These are phyloP conservation scores for Calycopis cecrops DNA, from an alignment of 1,140 invertebrate species.

Conservation along the genomic window DNA sequence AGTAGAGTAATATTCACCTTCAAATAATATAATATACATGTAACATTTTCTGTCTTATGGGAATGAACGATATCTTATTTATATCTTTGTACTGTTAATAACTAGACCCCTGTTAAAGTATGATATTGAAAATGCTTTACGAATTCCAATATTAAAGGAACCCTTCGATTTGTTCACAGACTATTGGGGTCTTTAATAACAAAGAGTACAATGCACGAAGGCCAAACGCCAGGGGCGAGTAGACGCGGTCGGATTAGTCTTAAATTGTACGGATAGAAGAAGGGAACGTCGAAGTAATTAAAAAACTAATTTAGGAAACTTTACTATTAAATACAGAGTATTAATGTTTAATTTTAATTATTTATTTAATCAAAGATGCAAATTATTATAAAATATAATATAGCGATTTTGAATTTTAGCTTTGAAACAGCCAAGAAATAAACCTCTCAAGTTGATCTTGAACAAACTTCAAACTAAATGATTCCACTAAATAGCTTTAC, in stretches of 20 bases:
- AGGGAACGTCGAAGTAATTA: constrained; percentile 53
- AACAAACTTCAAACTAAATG: too few relatives aligned
- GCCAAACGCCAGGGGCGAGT: constrained; percentile 42
- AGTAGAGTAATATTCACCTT: background rate
- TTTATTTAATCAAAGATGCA: too few relatives aligned
- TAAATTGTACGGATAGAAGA: constrained; percentile 56
- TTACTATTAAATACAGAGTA: constrained; percentile 15
- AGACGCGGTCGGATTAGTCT: constrained; percentile 49
- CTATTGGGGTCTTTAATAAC: constrained; percentile 50
- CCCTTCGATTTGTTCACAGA: constrained; percentile 37
- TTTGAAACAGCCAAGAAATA: too few relatives aligned
- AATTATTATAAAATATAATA: too few relatives aligned
- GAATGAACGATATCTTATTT: background rate
- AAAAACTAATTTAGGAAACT: constrained; percentile 64
- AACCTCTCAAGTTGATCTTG: too few relatives aligned
- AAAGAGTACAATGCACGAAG: constrained; percentile 47
- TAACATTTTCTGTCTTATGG: background rate
- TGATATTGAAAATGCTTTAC: constrained; percentile 8
- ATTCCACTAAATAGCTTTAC: too few relatives aligned
- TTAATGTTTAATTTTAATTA: background rate
- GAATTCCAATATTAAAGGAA: constrained; percentile 20
- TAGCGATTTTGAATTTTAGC: too few relatives aligned
- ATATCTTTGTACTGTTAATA: background rate
- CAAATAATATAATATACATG: background rate
- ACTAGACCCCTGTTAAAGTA: background rate